A percentile compares a stretch with the other conserved stretches of the same genome.
These are phyloP conservation scores for Indicator maculatus DNA, from an alignment of 2,113 vertebrate genomes.

Conservation along the genomic window DNA sequence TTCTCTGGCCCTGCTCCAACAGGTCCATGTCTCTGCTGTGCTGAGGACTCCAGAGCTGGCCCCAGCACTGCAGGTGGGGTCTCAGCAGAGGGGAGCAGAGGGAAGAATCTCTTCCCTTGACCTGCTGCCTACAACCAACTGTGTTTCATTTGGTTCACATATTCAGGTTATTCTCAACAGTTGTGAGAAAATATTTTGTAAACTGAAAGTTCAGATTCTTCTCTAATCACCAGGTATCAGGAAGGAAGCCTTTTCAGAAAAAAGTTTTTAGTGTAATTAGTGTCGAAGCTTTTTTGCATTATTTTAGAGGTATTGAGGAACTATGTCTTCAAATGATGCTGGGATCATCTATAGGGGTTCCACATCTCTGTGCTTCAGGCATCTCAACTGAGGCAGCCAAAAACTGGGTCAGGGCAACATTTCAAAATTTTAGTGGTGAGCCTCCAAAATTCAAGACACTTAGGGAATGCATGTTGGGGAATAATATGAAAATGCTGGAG, in stretches of 20 bases:
- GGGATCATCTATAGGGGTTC: not conserved
- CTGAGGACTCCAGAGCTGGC: too few species aligned
- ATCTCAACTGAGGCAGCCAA: not conserved
- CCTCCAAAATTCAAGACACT: slow-evolving; percentile 64
- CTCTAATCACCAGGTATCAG: not conserved
- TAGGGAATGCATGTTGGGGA: slow-evolving; percentile 30
- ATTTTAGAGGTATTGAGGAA: not conserved
- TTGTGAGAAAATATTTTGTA: not conserved
- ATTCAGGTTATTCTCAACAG: not conserved
- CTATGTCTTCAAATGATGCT: not conserved
- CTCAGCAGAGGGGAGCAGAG: too few species aligned
- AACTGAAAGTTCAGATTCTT: not conserved
- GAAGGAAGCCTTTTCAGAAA: not conserved
- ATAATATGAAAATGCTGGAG: not conserved
- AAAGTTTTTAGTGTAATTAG: not conserved
- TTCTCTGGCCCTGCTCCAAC: too few species aligned
- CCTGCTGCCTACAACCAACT: not conserved
- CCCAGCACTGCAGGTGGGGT: too few species aligned
- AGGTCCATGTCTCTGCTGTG: too few species aligned
- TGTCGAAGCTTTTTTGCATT: not conserved
- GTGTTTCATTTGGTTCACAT: not conserved
- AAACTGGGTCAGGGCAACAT: slow-evolving; percentile 21
- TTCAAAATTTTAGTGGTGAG: slow-evolving; percentile 57
- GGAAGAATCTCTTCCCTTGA: too few species aligned
- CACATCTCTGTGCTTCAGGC: not conserved